Conservation (phyloP, 1,140 invertebrate genomes). For the Chironomus striatipennis region DNA sequence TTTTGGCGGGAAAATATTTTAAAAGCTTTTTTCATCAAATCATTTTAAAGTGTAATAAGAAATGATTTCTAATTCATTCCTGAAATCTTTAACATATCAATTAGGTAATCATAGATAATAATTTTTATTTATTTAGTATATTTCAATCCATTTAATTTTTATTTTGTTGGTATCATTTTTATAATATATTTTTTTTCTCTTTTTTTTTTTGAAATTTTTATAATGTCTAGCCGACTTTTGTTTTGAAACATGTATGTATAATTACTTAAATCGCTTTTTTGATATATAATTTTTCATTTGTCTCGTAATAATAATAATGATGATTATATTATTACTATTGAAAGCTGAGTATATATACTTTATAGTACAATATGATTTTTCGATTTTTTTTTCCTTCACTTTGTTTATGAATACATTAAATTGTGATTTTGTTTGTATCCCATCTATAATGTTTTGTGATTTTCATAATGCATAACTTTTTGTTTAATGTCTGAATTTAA, state of each 20-base stretch:
- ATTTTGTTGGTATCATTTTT: no score
- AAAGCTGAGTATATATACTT: neutral
- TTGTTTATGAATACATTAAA: neutral
- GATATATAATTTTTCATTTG: neutral
- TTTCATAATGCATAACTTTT: neutral
- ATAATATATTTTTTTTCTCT: no score
- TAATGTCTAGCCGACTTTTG: neutral
- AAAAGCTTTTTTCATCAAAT: no score
- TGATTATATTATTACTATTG: neutral
- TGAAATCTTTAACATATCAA: no score
- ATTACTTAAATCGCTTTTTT: neutral
- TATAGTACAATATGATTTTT: neutral
- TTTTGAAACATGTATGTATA: no score
- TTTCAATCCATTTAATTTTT: no score
- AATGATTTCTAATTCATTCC: no score
- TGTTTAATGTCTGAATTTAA: neutral
- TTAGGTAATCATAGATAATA: no score
- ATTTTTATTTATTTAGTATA: no score
- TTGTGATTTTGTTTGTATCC: conserved; percentile 1
- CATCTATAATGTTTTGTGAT: neutral
- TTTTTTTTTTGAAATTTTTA: neutral
- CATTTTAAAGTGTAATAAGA: no score
- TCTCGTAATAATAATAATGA: neutral
- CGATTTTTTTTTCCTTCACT: neutral
- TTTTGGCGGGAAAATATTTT: no score